Conservation (phyloP, 2,113 vertebrate species). For the Rhineura floridana region DNA sequence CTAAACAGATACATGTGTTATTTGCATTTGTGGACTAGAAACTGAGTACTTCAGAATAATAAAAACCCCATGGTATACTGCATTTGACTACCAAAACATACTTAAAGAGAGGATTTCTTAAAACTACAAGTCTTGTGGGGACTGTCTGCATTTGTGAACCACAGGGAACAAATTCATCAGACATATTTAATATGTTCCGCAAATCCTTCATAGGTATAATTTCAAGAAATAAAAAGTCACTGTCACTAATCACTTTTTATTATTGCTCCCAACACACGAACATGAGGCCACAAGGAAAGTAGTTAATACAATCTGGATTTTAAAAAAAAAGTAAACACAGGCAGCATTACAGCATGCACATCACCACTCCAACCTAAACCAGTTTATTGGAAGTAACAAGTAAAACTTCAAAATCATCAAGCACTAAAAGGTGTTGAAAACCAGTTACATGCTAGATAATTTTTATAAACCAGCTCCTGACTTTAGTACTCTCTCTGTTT, state of each 20-base stretch:
- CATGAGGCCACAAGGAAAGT: neutral
- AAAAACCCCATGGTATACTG: slow-evolving; percentile 45
- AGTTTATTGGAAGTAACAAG: neutral
- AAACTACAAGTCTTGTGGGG: neutral
- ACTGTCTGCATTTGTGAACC: neutral
- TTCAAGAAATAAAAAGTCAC: neutral
- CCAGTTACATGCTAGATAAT: neutral
- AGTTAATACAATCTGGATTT: neutral
- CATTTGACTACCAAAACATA: slow-evolving; percentile 41
- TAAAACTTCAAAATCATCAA: neutral
- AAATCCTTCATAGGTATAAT: neutral
- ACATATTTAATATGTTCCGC: neutral
- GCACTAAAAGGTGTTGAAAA: neutral
- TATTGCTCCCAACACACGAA: neutral
- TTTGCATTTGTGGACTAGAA: slow-evolving; percentile 50
- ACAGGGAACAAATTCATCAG: neutral
- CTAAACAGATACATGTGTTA: slow-evolving; percentile 53
- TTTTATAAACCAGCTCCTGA: neutral
- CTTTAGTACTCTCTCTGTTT: neutral
- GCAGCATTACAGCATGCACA: neutral
- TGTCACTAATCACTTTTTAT: neutral
- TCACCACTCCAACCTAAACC: neutral
- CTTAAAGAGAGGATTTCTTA: neutral
- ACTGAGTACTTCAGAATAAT: slow-evolving; percentile 32
- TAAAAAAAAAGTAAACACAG: neutral